Evolutionary conservation across 2,888 invertebrate genomes (phyloP), one percentile per base, ranked within the genome.

Genomic region (Eremobia ochroleuca): DNA sequence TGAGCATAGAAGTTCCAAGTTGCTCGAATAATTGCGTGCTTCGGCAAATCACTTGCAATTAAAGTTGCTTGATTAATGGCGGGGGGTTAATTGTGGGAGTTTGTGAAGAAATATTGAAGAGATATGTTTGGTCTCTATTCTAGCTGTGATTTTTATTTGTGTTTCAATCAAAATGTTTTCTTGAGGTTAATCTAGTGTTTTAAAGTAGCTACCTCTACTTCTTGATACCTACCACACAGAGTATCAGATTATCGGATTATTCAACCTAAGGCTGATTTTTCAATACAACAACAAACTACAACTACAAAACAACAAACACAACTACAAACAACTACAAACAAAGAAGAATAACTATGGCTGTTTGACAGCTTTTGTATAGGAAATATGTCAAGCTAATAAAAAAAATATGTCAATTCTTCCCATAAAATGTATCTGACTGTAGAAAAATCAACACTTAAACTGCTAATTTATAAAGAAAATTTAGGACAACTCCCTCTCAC

Each of bases 1-100:
- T 91, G 89, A 89, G 88, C 77, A 73, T 72, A 91, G 90, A 85
- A 87, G 88, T 85, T 86, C 69, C 67, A 83, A 91, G 83, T 86
- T 68, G 76, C 65, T 68, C 67, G 81, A 90, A 90, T 93, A 91
- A 92, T 91, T 87, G 86, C 84, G 88, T 87, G 82, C 87, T 90
- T 92, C 85, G 74, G 83, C 84, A 88, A 89, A 92, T 90, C 79
- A 85, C 76, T 76, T 77, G 85, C 79, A 87, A 91, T 92, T 90
- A 91, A 88, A 88, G 79, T 90, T 83, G 58, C 75, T 88, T 81
- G 83, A 82, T 85, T 86, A 73, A 82, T 80, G 61, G 69, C 31
- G n/a, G 62, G 71, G 46, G 73, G 82, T 74, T 85, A 71, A 82
- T 81, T 79, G 75, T 73, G 37, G 15, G 58, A 74, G 25, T 78